phyloP scores from a whole-genome alignment of 2,113 vertebrate genomes.

The Ctenomys sociabilis region DNA sequence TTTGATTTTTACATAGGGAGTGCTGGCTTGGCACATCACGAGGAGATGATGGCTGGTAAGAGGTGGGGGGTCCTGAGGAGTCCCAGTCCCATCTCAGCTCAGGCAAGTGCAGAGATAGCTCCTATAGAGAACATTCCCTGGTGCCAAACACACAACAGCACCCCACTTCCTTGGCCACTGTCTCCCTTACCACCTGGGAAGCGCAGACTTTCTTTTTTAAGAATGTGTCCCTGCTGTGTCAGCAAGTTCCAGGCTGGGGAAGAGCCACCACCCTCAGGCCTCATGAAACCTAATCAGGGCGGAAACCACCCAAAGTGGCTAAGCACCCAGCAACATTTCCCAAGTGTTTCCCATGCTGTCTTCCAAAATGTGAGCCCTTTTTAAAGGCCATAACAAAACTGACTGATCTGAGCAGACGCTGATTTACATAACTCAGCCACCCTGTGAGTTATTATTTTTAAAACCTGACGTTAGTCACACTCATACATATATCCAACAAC shows the following conservation, averaged over 20 bases:
- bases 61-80: neutral
- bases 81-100: neutral
- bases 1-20: neutral
- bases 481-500: neutral
- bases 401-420: neutral
- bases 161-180: neutral
- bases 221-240: neutral
- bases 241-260: neutral
- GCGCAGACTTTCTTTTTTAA: neutral
- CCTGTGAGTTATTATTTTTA: neutral
- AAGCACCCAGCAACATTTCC: neutral
- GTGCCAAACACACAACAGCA: neutral
- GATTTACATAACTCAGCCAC: neutral
- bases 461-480: neutral
- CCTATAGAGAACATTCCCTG: neutral
- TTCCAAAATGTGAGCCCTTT: neutral
- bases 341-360: neutral
- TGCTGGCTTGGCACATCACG: neutral
- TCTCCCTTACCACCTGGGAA: neutral
- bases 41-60: neutral
- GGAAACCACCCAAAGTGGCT: fast-evolving
- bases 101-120: neutral
- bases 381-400: neutral
- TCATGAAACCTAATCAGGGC: neutral
- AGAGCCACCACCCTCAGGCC: neutral